These are phyloP conservation scores for Glossosoma conforme DNA, from an alignment of 1,140 invertebrate species.

Conservation along the genomic window DNA sequence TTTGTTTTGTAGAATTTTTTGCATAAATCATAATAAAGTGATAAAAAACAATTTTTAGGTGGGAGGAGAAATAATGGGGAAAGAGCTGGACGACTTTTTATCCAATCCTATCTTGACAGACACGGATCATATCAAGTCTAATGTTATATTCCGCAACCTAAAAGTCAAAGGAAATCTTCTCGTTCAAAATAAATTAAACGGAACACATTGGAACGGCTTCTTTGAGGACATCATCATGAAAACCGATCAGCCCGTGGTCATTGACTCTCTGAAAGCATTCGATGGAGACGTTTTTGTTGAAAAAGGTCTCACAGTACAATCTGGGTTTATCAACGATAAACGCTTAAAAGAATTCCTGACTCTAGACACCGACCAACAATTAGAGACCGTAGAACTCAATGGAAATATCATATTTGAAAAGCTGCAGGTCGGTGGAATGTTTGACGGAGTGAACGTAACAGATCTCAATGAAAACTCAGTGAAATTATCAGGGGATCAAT, in stretches of 20 bases:
- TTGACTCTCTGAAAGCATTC: conserved; percentile 42
- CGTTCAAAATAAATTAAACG: conserved; percentile 37
- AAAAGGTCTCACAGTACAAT: conserved; percentile 34
- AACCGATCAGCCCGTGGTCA: conserved; percentile 34
- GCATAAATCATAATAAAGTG: background rate
- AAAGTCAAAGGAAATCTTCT: conserved; percentile 41
- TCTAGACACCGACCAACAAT: conserved; percentile 39
- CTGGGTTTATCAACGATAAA: conserved; percentile 40
- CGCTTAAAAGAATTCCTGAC: conserved; percentile 41
- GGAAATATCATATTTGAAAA: conserved; percentile 43
- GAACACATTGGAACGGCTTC: conserved; percentile 32
- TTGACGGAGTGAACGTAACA: conserved; percentile 35
- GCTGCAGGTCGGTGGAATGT: conserved; percentile 34
- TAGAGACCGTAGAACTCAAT: conserved; percentile 35
- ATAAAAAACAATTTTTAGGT: conserved; percentile 34
- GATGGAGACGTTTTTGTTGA: conserved; percentile 33
- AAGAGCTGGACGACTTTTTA: conserved; percentile 39
- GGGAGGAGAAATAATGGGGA: conserved; percentile 42
- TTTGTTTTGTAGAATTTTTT: background rate
- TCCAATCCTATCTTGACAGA: conserved; percentile 43
- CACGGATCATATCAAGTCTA: conserved; percentile 37
- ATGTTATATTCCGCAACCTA: conserved; percentile 43
- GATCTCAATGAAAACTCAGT: conserved; percentile 35
- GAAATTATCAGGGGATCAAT: conserved; percentile 35
- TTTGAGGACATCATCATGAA: conserved; percentile 38